phyloP scores from a whole-genome alignment of 2,797 vertebrate species.

The Crocodylus rhombifer region DNA sequence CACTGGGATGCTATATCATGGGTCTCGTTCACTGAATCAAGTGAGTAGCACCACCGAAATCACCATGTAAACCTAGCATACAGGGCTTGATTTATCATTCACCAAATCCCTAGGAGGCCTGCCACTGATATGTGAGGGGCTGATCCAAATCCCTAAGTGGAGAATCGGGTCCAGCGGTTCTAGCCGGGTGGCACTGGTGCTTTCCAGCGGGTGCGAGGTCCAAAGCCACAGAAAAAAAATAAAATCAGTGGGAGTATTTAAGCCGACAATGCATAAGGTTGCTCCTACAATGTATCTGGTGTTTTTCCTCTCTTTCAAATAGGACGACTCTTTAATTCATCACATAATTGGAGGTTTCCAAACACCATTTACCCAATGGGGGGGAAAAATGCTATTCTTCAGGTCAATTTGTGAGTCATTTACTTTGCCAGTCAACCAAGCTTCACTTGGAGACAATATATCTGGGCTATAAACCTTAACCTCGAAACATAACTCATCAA shows the following conservation, averaged over 20 bases:
- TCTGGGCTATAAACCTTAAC: slow-evolving; percentile 55
- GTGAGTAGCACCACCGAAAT: too few relatives aligned
- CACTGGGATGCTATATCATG: too few relatives aligned
- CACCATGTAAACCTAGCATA: too few relatives aligned
- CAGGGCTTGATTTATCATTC: too few relatives aligned
- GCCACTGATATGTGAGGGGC: not conserved
- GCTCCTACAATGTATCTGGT: not conserved
- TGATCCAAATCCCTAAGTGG: too few relatives aligned
- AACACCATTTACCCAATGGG: not conserved
- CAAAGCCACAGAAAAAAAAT: not conserved
- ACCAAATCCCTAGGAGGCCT: too few relatives aligned
- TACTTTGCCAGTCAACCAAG: slow-evolving; percentile 57
- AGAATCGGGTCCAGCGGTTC: not conserved
- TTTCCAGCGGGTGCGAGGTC: not conserved
- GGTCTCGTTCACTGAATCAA: too few relatives aligned
- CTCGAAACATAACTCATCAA: slow-evolving; percentile 52
- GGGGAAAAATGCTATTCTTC: not conserved
- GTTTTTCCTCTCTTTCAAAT: slow-evolving; percentile 36
- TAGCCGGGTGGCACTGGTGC: not conserved
- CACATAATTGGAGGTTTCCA: slow-evolving; percentile 34
- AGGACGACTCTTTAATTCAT: slow-evolving; percentile 5
- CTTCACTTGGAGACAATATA: slow-evolving; percentile 62
- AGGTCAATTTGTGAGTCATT: slow-evolving; percentile 51
- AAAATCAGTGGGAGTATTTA: not conserved
- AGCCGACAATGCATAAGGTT: not conserved